Evolutionary conservation across 2,113 vertebrate genomes (phyloP).

Genomic region (Stegastes partitus): DNA sequence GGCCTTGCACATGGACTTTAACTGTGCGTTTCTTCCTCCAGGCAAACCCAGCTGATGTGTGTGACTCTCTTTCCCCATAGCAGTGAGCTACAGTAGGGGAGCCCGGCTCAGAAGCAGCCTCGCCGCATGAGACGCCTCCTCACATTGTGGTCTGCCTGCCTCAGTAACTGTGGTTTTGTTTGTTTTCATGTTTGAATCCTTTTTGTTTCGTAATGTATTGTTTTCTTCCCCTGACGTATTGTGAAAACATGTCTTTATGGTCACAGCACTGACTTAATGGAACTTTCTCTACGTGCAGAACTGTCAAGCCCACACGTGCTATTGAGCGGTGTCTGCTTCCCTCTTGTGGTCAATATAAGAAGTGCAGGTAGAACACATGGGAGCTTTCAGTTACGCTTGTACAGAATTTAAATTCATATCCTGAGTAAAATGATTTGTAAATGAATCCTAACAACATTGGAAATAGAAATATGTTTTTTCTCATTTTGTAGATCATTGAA

Average conservation of each 20-base stretch:
- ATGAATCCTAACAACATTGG: no score
- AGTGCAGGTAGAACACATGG: not conserved
- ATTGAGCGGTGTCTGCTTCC: slow-evolving; percentile 82
- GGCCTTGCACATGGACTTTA: slow-evolving; percentile 80
- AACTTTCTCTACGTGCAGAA: slow-evolving; percentile 32
- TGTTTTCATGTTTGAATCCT: slow-evolving; percentile 56
- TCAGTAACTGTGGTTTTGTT: slow-evolving; percentile 56
- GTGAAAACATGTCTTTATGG: slow-evolving; percentile 58
- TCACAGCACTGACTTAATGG: slow-evolving; percentile 37
- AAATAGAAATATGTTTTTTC: no score
- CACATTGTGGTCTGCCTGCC: slow-evolving; percentile 52
- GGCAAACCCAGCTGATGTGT: slow-evolving; percentile 71
- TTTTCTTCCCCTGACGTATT: slow-evolving; percentile 37
- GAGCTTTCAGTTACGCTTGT: not conserved
- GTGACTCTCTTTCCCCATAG: slow-evolving; percentile 64
- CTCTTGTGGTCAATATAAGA: slow-evolving; percentile 66
- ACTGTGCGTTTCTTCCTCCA: slow-evolving; percentile 75
- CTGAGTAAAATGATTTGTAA: no score
- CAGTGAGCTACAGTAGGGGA: slow-evolving; percentile 63
- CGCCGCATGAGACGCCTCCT: slow-evolving; percentile 48
- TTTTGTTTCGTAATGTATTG: slow-evolving; percentile 46
- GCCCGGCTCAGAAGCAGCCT: slow-evolving; percentile 43
- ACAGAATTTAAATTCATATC: not conserved
- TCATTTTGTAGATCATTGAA: no score
- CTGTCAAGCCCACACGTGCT: not conserved